Conservation (phyloP, 2,888 invertebrate genomes). For the Limnephilus lunatus region DNA sequence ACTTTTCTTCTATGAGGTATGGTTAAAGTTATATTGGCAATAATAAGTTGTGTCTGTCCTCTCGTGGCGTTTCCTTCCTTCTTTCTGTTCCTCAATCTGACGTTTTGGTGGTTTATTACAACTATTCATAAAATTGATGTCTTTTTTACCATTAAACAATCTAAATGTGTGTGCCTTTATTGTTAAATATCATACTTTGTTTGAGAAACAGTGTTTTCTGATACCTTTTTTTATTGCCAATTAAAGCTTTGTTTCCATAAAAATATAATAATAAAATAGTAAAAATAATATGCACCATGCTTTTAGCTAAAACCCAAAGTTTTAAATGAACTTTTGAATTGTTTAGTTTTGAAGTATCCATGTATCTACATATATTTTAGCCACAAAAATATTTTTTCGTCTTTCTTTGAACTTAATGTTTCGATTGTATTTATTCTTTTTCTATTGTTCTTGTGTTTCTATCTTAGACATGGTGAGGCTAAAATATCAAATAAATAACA, state of each 20-base stretch:
- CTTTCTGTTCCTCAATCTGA: background rate
- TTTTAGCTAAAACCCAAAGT: slow-evolving; percentile 36
- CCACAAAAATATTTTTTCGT: slow-evolving; percentile 18
- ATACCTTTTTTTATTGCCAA: slow-evolving; percentile 4
- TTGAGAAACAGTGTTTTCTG: background rate
- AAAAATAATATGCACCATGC: slow-evolving; percentile 19
- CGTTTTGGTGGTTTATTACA: background rate
- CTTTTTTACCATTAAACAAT: background rate
- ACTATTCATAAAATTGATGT: background rate
- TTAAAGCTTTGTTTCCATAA: slow-evolving; percentile 7
- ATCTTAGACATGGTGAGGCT: slow-evolving; percentile 35
- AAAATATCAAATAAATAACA: slow-evolving; percentile 23
- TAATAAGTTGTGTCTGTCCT: background rate
- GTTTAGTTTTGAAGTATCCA: background rate
- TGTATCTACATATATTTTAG: slow-evolving; percentile 14
- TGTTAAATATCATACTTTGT: slow-evolving; percentile 21
- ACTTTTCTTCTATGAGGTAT: slow-evolving; percentile 21
- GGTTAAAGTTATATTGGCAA: background rate
- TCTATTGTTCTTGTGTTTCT: slow-evolving; percentile 44
- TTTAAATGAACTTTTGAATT: slow-evolving; percentile 24
- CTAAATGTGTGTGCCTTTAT: slow-evolving; percentile 19
- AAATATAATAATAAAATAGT: background rate
- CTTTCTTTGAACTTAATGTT: slow-evolving; percentile 11
- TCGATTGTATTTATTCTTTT: slow-evolving; percentile 32
- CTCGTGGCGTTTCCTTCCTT: background rate